Evolutionary conservation across 2,113 vertebrate genomes (phyloP).

Genomic region (Lepus americanus): DNA sequence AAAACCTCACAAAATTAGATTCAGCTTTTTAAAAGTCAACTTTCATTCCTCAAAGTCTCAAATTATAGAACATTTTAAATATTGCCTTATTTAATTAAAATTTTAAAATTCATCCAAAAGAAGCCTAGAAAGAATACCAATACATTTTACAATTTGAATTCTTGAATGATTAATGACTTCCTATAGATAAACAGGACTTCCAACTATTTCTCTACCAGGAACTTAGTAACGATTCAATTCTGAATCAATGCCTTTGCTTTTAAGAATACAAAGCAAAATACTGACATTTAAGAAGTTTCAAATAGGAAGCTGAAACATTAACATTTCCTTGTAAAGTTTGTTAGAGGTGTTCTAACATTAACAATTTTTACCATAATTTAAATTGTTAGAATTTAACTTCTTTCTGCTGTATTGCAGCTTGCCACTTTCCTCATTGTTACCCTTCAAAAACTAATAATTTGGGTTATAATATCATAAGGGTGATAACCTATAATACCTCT

Average conservation of each 20-base stretch:
- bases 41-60: not conserved
- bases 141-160: not conserved
- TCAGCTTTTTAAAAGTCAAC: not conserved
- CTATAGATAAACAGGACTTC: not conserved
- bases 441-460: not conserved
- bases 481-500: not conserved
- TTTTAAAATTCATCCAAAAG: slow-evolving; percentile 22
- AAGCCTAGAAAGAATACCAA: not conserved
- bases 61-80: not conserved
- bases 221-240: not conserved
- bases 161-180: not conserved
- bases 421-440: not conserved
- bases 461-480: not conserved
- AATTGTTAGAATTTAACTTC: not conserved
- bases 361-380: not conserved
- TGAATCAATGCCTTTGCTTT: not conserved
- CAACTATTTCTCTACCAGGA: not conserved
- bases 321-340: not conserved
- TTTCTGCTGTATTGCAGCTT: not conserved
- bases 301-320: not conserved
- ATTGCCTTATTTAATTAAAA: not conserved
- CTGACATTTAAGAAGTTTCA: not conserved
- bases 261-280: not conserved
- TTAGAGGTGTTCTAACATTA: not conserved
- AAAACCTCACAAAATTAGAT: not conserved